phyloP scores from a whole-genome alignment of 53 echinoderm and acorn worm genomes.

The Echinometra lucunter region DNA sequence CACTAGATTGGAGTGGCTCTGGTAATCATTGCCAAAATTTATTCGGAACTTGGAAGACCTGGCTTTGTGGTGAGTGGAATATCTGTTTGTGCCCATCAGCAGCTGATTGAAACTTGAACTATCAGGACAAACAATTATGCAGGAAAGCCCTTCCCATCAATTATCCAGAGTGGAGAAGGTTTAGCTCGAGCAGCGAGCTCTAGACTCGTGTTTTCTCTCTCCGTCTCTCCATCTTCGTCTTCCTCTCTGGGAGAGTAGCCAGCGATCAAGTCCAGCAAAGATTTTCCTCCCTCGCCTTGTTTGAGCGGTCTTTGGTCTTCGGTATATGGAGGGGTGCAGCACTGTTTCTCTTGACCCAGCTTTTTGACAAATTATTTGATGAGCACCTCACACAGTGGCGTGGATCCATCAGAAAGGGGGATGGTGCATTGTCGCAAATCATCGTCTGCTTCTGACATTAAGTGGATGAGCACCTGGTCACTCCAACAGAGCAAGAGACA shows the following conservation, averaged over 20 bases:
- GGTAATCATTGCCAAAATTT: constrained; percentile 51
- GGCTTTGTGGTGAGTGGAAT: constrained; percentile 57
- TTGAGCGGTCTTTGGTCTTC: background rate
- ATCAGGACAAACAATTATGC: constrained; percentile 57
- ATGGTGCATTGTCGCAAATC: constrained; percentile 37
- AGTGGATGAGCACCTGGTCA: constrained; percentile 26
- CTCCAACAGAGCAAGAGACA: constrained; percentile 32
- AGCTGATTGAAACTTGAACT: constrained; percentile 65
- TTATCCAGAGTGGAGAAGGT: constrained; percentile 43
- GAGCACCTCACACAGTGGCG: constrained; percentile 41
- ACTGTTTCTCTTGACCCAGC: constrained; percentile 44
- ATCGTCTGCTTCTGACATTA: constrained; percentile 28
- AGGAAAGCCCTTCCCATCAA: constrained; percentile 57
- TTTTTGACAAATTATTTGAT: constrained; percentile 53
- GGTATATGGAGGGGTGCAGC: background rate
- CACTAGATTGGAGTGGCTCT: constrained; percentile 3
- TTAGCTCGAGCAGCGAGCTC: constrained; percentile 14
- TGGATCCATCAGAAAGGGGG: constrained; percentile 29
- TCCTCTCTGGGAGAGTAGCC: background rate
- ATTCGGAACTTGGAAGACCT: constrained; percentile 31
- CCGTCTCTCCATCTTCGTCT: background rate
- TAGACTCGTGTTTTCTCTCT: background rate
- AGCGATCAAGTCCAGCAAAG: background rate
- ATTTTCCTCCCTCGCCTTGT: background rate
- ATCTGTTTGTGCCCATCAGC: constrained; percentile 61